Percentiles rank a stretch among this genome's conserved stretches.
phyloP scores from a whole-genome alignment of 2,888 invertebrate genomes.

The Leucophora obtusa region DNA sequence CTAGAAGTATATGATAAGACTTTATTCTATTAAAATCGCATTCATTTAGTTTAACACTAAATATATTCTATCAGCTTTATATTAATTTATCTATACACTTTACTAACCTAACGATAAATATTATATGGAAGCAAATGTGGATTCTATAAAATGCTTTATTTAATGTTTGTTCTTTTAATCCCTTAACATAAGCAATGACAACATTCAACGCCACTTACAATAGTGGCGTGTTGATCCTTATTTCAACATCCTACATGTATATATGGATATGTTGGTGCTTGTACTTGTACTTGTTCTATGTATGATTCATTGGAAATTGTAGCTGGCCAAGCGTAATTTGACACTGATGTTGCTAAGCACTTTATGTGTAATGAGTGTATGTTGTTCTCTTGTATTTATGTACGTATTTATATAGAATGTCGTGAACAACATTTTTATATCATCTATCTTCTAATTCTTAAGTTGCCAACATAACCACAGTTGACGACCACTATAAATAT shows the following conservation, averaged over 20 bases:
- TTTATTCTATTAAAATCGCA: not conserved
- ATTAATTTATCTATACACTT: constrained; percentile 17
- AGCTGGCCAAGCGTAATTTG: constrained; percentile 50
- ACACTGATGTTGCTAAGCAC: constrained; percentile 49
- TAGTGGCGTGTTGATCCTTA: constrained; percentile 5
- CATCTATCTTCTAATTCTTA: not conserved
- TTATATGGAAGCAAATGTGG: not conserved
- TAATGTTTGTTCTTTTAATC: constrained; percentile 48
- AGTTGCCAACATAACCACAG: not conserved
- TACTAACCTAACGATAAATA: constrained; percentile 33
- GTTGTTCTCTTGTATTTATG: not conserved
- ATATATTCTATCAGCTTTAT: not conserved
- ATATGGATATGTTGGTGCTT: not conserved
- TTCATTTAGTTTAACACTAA: constrained; percentile 3
- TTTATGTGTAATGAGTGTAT: constrained; percentile 25
- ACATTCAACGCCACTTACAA: constrained; percentile 16
- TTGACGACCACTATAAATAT: constrained; percentile 11
- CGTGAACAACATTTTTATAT: not conserved
- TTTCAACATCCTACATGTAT: not conserved
- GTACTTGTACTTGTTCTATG: not conserved
- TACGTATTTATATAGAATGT: not conserved
- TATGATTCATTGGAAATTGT: constrained; percentile 33
- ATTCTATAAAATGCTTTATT: constrained; percentile 39
- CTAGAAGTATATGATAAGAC: too few species aligned
- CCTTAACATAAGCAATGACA: constrained; percentile 56